Evolutionary conservation across 2,888 invertebrate species (phyloP), one percentile per base, ranked within the genome.

Genomic region (Ennomos fuscantarius): DNA sequence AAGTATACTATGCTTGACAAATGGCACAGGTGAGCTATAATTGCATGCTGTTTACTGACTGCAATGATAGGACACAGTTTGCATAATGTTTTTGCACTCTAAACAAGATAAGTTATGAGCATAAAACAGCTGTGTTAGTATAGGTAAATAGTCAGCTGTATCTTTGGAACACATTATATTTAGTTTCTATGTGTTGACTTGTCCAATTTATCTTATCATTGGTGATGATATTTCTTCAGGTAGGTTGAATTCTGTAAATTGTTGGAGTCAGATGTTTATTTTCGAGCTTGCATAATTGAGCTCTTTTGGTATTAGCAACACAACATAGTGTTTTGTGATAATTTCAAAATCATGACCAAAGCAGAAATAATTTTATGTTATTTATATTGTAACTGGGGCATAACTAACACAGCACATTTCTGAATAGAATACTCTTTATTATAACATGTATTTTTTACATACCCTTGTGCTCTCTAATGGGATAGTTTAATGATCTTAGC

Each of bases 11-110:
- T 61, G 53, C 56, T 52, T 44, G 32, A 52, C 15, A 54, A 60
- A 56, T 55, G 41, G 53, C 48, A 55, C 60, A 62, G 57, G 58
- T 62, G 55, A 53, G 44, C 43, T 57, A 33, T 62, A 58, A 56
- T 56, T 63, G 46, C 47, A 41, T 37, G 44, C 44, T 46, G 46
- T 61, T 58, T 56, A 53, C 42, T 53, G 37, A 46, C 46, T 35
- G 45, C 42, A 48, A 52, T 59, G 46, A 58, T 47, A 55, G 54
- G 46, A 41, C 48, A 57, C 43, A 55, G 37, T 60, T 52, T 40
- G 44, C 40, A 40, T 43, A 39, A 40, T 42, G 12, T 46, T 13
- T 47, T 35, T 47, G 12, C 10, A 39, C 10, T 40, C 36, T 24
- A 43, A 44, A 44, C 31, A 35, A 47, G 43, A 43, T 57, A 57